Conservation (phyloP, 2,113 vertebrate genomes). For the Emydocephalus ijimae region DNA sequence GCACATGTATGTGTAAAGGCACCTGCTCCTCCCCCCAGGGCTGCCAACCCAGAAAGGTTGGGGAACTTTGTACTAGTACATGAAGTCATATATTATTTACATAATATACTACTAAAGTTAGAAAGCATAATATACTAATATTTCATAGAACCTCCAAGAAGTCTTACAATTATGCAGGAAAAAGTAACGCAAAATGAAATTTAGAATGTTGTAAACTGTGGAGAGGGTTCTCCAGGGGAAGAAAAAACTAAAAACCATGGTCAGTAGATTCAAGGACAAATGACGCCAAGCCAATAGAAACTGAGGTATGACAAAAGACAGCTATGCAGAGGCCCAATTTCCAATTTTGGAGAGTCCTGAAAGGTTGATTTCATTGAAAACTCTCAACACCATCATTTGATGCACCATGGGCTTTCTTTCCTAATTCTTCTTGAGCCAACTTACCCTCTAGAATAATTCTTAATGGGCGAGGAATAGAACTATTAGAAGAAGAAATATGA, state of each 20-base stretch:
- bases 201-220: background rate
- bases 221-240: background rate
- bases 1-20: too few species aligned
- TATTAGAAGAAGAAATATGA: background rate
- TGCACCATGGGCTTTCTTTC: background rate
- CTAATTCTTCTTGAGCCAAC: background rate
- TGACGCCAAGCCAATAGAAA: background rate
- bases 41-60: too few species aligned
- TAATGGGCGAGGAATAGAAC: background rate
- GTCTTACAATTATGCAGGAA: background rate
- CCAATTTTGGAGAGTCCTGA: background rate
- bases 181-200: background rate
- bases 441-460: background rate
- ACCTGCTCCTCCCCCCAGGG: too few species aligned
- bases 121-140: conserved; percentile 10
- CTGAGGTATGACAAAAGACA: background rate
- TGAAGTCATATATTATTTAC: accelerated
- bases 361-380: background rate
- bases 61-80: background rate
- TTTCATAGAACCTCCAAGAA: background rate
- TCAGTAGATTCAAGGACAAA: background rate
- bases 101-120: background rate
- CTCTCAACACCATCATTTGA: background rate
- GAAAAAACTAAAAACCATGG: background rate
- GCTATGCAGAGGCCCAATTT: background rate